These are phyloP conservation scores for Drosophila subobscura DNA, from an alignment of 1,140 invertebrate genomes.

Conservation along the genomic window DNA sequence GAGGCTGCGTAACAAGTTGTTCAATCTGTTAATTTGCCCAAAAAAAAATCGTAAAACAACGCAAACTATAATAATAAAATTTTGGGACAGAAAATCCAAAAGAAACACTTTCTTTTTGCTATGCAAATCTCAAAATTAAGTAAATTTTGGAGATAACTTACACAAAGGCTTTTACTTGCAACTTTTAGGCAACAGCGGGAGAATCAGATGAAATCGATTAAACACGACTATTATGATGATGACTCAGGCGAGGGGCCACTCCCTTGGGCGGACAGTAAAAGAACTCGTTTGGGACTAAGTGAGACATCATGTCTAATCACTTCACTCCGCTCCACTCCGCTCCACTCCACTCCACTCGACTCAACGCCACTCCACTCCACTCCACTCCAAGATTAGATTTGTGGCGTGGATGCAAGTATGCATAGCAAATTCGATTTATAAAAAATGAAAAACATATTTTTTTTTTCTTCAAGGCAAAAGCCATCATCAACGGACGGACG, in stretches of 20 bases:
- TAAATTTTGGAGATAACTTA: conserved; percentile 40
- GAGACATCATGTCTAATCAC: conserved; percentile 36
- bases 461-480: conserved; percentile 53
- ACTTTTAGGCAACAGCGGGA: conserved; percentile 7
- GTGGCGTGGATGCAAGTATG: conserved; percentile 34
- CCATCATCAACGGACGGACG: conserved; percentile 34
- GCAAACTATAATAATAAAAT: conserved; percentile 28
- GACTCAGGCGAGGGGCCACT: conserved; percentile 29
- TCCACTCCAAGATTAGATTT: conserved; percentile 14
- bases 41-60: conserved; percentile 24
- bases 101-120: conserved; percentile 74
- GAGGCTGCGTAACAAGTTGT: conserved; percentile 54
- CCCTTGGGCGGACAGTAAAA: conserved; percentile 7
- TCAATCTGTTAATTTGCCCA: conserved; percentile 68
- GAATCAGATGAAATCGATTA: conserved; percentile 8
- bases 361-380: conserved; percentile 23
- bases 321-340: conserved; percentile 9
- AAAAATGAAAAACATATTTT: conserved; percentile 14
- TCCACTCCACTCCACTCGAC: conserved; percentile 10
- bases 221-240: conserved; percentile 2
- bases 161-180: conserved; percentile 46
- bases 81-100: conserved; percentile 28
- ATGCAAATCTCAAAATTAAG: conserved; percentile 55
- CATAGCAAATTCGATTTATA: conserved; percentile 36
- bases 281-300: conserved; percentile 34